A percentile compares a stretch with the other conserved stretches of the same genome.
Evolutionary conservation across 2,113 vertebrate genomes (phyloP).

Genomic region (Antigone vipio): DNA sequence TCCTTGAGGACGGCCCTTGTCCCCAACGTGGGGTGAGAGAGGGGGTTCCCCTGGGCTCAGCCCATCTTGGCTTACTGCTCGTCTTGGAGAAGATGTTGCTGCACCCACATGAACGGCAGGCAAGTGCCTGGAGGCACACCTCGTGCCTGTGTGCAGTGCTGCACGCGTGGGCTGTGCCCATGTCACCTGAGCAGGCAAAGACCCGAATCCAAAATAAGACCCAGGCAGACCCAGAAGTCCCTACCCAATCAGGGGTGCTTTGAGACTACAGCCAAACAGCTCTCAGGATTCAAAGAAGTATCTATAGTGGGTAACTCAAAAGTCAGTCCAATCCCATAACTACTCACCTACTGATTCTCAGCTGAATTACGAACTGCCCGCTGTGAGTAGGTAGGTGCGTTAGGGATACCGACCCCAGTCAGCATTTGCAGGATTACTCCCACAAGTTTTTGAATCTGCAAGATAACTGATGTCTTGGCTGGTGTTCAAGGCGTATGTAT

Average conservation of each 20-base stretch:
- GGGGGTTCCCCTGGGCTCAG: background rate
- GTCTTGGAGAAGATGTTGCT: background rate
- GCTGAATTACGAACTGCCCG: background rate
- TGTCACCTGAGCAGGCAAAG: background rate
- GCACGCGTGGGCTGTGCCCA: fast-evolving
- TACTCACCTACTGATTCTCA: background rate
- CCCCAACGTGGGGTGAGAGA: background rate
- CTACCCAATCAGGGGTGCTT: background rate
- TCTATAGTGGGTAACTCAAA: background rate
- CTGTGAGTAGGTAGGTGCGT: background rate
- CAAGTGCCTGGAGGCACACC: background rate
- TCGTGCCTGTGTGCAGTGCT: fast-evolving
- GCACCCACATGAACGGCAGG: background rate
- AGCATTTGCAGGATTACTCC: background rate
- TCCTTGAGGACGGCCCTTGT: background rate
- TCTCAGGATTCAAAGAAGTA: background rate
- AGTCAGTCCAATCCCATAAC: background rate
- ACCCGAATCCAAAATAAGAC: background rate
- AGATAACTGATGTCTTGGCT: background rate
- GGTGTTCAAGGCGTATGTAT: background rate
- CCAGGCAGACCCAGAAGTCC: background rate
- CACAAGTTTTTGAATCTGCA: background rate
- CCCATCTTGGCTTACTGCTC: background rate
- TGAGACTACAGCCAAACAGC: background rate
- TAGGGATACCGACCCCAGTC: background rate